A percentile compares a stretch with the other conserved stretches of the same genome.
Conservation (phyloP, 1,140 invertebrate species). For the Drosophila gunungcola region DNA sequence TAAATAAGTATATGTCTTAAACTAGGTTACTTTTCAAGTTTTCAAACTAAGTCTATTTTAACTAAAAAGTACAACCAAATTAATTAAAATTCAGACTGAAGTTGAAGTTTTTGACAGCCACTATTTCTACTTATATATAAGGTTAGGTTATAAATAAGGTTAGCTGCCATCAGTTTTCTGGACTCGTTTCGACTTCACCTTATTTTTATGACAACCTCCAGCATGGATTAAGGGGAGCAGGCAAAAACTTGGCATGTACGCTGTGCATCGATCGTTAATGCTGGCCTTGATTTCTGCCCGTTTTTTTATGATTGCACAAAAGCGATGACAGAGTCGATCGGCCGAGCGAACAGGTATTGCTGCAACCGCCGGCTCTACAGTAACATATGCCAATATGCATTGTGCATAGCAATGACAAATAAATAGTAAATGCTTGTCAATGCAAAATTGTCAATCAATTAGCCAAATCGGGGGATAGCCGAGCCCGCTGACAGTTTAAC, state of each 20-base stretch:
- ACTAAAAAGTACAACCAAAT: too few species aligned
- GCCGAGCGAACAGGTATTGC: conserved; percentile 29
- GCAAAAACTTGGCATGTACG: conserved; percentile 24
- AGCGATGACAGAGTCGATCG: conserved; percentile 41
- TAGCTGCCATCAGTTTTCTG: conserved; percentile 5
- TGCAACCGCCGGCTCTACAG: conserved; percentile 27
- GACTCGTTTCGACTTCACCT: conserved; percentile 7
- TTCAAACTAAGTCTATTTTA: too few species aligned
- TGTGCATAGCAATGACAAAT: conserved; percentile 46
- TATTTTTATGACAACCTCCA: conserved; percentile 35
- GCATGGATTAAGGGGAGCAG: conserved; percentile 9
- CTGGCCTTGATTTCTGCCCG: conserved; percentile 37
- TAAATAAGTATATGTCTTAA: too few species aligned
- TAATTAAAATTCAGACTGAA: not conserved
- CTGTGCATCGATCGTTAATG: conserved; percentile 40
- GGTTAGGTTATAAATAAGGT: not conserved
- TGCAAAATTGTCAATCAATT: conserved; percentile 62
- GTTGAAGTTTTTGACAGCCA: not conserved
- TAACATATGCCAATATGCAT: conserved; percentile 34
- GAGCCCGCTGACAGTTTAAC: conserved; percentile 31
- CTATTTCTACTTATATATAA: not conserved
- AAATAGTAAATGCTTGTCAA: conserved; percentile 53
- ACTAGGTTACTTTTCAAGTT: too few species aligned
- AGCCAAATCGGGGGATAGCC: conserved; percentile 45
- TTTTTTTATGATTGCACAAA: conserved; percentile 54